Conservation (phyloP, 2,113 vertebrate genomes). For the Mola mola region DNA sequence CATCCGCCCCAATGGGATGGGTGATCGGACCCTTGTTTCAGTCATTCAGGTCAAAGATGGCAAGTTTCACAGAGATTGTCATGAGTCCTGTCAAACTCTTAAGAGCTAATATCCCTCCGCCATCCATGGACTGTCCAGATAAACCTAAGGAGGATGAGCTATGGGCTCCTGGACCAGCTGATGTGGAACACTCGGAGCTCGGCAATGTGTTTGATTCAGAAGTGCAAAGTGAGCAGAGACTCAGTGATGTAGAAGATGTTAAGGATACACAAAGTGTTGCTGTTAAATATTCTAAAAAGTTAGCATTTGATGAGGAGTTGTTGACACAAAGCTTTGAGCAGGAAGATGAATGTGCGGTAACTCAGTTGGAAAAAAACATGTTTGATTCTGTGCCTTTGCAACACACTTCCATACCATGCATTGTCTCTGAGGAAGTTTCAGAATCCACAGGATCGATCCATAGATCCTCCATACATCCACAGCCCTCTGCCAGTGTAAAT, state of each 20-base stretch:
- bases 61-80: constrained; percentile 91
- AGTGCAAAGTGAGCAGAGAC: constrained; percentile 7
- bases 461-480: neutral
- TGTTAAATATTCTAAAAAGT: constrained; percentile 38
- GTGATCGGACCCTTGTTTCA: constrained; percentile 86
- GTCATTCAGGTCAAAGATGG: constrained; percentile 88
- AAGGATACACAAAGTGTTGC: neutral
- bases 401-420: neutral
- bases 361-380: constrained; percentile 9
- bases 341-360: constrained; percentile 14
- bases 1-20: constrained; percentile 77
- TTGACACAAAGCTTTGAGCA: constrained; percentile 11
- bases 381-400: constrained; percentile 44
- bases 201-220: neutral
- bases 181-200: neutral
- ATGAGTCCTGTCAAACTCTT: constrained; percentile 85
- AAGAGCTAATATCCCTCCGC: constrained; percentile 50
- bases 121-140: constrained; percentile 1
- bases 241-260: neutral
- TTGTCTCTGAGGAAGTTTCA: constrained; percentile 2
- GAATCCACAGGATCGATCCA: neutral
- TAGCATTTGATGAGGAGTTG: constrained; percentile 45
- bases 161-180: neutral
- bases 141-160: neutral
- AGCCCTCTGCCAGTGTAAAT: constrained; percentile 20